phyloP scores from a whole-genome alignment of 2,797 vertebrate species.

The Liparis tanakae region DNA sequence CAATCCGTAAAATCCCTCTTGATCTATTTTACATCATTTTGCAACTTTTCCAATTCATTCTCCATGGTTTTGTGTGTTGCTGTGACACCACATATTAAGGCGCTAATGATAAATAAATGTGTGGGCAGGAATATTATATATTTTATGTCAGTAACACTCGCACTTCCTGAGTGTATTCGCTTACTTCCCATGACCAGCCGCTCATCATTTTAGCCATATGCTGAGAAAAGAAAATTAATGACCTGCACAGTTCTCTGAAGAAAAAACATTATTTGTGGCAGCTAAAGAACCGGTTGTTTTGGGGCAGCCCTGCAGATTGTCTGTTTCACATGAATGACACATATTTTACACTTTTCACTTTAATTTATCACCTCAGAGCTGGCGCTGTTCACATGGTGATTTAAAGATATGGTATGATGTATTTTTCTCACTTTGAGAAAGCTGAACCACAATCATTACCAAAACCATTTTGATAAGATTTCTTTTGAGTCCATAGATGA shows the following conservation, averaged over 20 bases:
- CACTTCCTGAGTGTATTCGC: slow-evolving; percentile 5
- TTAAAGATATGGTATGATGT: background rate
- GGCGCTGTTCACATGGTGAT: background rate
- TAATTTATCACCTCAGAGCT: background rate
- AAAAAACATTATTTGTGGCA: background rate
- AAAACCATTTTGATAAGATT: background rate
- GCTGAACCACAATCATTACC: background rate
- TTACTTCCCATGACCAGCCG: slow-evolving; percentile 24
- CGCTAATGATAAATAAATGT: slow-evolving; percentile 17
- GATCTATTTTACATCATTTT: slow-evolving; percentile 39
- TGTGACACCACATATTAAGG: slow-evolving; percentile 16
- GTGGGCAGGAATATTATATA: background rate
- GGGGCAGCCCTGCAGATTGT: slow-evolving; percentile 19
- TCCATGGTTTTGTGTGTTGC: slow-evolving; percentile 16
- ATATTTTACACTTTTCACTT: background rate
- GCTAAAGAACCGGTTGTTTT: slow-evolving; percentile 6
- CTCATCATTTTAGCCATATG: slow-evolving; percentile 11
- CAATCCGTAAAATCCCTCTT: slow-evolving; percentile 41
- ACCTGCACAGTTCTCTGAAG: slow-evolving; percentile 12
- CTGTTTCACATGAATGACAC: slow-evolving; percentile 2
- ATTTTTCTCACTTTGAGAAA: background rate
- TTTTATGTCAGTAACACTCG: background rate
- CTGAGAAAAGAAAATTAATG: slow-evolving; percentile 40
- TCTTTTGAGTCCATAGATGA: background rate
- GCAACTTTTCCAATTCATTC: slow-evolving; percentile 38